Conservation (phyloP, 2,888 invertebrate genomes). For the Pogonocherus hispidulus region DNA sequence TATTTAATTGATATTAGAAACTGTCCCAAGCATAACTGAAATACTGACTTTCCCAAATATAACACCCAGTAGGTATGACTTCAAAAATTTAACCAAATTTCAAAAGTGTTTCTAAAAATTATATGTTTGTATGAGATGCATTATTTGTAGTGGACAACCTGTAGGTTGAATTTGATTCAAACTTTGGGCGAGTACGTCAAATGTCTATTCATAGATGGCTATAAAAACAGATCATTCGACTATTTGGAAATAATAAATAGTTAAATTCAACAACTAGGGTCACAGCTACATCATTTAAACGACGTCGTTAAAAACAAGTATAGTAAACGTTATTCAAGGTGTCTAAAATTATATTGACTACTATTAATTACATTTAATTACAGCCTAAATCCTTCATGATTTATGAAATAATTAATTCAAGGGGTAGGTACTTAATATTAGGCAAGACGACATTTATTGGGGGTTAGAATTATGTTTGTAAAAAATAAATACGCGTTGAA, state of each 20-base stretch:
- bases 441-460: conserved; percentile 34
- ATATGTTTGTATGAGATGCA: no score
- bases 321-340: conserved; percentile 38
- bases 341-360: conserved; percentile 52
- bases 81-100: no score
- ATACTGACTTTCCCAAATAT: no score
- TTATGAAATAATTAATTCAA: conserved; percentile 51
- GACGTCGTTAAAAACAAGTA: conserved; percentile 29
- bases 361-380: conserved; percentile 53
- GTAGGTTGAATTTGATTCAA: no score
- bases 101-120: no score
- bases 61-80: no score
- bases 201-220: no score
- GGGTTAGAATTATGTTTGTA: conserved; percentile 19
- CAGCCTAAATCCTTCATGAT: conserved; percentile 42
- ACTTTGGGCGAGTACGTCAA: no score
- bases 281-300: conserved; percentile 11
- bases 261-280: conserved; percentile 3
- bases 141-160: no score
- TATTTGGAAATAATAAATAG: neutral
- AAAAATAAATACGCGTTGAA: neutral
- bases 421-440: conserved; percentile 32
- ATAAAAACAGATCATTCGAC: no score
- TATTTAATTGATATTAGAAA: no score
- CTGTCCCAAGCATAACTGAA: no score